Evolutionary conservation across 1,140 invertebrate genomes (phyloP).

Genomic region (Bombus cullumanus): DNA sequence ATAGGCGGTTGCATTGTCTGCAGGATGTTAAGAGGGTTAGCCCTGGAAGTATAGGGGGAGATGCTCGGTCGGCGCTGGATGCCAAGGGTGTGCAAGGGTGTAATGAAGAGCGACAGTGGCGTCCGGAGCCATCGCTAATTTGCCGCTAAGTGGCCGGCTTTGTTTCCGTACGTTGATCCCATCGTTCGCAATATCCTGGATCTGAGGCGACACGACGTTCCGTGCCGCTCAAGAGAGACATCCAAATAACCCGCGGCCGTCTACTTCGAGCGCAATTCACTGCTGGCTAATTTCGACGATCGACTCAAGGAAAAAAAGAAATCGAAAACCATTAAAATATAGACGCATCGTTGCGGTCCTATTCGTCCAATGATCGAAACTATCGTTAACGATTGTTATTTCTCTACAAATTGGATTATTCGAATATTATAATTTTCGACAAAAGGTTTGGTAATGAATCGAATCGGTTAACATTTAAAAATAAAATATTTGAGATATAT

Average conservation of each 20-base stretch:
- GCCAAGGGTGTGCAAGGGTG: slow-evolving; percentile 39
- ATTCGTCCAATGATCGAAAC: no score
- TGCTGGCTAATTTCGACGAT: slow-evolving; percentile 41
- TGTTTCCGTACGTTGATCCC: slow-evolving; percentile 72
- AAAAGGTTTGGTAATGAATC: no score
- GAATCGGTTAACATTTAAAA: no score
- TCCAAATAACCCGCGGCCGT: slow-evolving; percentile 65
- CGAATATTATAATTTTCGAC: no score
- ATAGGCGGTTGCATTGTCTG: slow-evolving; percentile 62
- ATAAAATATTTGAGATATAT: no score
- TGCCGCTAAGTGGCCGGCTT: slow-evolving; percentile 73
- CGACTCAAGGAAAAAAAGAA: slow-evolving; percentile 2
- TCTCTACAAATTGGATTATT: no score
- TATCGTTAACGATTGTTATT: no score
- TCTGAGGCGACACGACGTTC: slow-evolving; percentile 61
- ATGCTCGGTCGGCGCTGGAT: slow-evolving; percentile 17
- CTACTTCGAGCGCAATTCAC: slow-evolving; percentile 33
- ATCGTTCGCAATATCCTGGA: slow-evolving; percentile 73
- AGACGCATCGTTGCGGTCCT: not conserved
- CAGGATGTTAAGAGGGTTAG: slow-evolving; percentile 66
- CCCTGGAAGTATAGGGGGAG: slow-evolving; percentile 10
- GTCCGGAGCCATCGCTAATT: slow-evolving; percentile 70
- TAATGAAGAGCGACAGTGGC: slow-evolving; percentile 74
- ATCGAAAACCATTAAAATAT: not conserved
- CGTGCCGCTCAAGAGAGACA: slow-evolving; percentile 59